Base-by-base conservation (phyloP, 2,888 invertebrate genomes). In the Pterobdella sp. region DNA sequence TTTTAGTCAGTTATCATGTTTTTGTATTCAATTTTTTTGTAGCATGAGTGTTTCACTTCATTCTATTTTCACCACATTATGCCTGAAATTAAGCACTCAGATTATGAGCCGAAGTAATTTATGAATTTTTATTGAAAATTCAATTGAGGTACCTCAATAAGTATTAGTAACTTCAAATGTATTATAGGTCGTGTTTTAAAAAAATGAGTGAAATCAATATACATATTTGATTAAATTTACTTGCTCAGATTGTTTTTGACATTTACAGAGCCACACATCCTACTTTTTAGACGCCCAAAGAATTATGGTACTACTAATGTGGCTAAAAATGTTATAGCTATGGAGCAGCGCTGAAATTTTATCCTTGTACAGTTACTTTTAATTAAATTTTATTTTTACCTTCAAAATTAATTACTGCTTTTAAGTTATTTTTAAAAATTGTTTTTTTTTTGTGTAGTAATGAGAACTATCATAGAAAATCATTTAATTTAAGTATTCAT, bases 211-310 rank as follows among this genome's bases (percentile, higher is more conserved):
- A 42, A 42, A 14, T 14, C 7, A 42, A 14, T 42, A 42, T 42
- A 14, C 42, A 42, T 42, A 42, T 42, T 7, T 14, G 7, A 18
- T 18, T 42, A 18, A 14, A 18, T 18, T 42, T 18, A 42, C 42
- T 42, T 7, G 10, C 42, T 42, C 18, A 14, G 42, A 63, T 42
- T 32, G 34, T 29, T 56, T n/a, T 68, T 42, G 71, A 35, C 42
- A 60, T 36, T 73, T 76, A 0, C 76, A 77, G 77, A 77, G 64
- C 77, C 77, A 2, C 77, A 77, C 71, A 77, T 77, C 65, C 72
- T 77, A n/a, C 75, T 77, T 34, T 77, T 77, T 74, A 63, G 77
- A 29, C 68, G 77, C 32, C 49, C 69, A 26, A n/a, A 65, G n/a
- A 56, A 32, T 42, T 49, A 69, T n/a, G n/a, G n/a, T n/a, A n/a